Conservation (phyloP, 2,797 vertebrate genomes). For the Erethizon dorsatum region DNA sequence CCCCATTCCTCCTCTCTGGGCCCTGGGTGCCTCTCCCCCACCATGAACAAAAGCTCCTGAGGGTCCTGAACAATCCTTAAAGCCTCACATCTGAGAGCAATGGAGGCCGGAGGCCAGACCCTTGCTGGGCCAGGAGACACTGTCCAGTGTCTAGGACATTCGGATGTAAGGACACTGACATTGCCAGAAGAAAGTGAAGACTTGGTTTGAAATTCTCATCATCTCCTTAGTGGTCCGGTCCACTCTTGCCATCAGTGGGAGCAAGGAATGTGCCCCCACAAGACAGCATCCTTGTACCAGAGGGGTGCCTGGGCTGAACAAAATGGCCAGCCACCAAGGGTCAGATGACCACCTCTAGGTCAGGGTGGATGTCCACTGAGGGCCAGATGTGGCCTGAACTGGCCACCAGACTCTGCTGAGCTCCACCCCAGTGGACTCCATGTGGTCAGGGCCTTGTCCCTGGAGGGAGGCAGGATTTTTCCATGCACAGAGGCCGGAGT, state of each 20-base stretch:
- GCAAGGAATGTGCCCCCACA: fast-evolving
- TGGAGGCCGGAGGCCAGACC: not conserved
- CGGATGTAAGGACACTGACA: no score
- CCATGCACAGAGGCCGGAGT: not conserved
- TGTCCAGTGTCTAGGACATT: fast-evolving
- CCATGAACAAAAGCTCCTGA: not conserved
- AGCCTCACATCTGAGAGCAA: fast-evolving
- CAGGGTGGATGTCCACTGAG: not conserved
- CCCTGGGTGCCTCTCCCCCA: not conserved
- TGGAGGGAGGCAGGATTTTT: not conserved
- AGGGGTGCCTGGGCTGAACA: not conserved
- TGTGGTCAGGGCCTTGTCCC: not conserved
- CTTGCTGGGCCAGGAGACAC: fast-evolving
- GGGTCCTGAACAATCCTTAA: not conserved
- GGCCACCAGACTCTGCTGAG: not conserved
- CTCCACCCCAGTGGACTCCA: not conserved
- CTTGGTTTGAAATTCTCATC: not conserved
- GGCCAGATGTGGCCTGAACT: not conserved
- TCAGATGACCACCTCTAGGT: not conserved
- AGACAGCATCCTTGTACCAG: fast-evolving
- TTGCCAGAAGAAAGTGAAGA: fast-evolving
- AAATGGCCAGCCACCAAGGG: not conserved
- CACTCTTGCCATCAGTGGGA: not conserved
- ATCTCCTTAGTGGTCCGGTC: not conserved
- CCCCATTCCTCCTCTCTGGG: not conserved